Conservation (phyloP, 2,113 vertebrate genomes). For the Paradisaea rubra region DNA sequence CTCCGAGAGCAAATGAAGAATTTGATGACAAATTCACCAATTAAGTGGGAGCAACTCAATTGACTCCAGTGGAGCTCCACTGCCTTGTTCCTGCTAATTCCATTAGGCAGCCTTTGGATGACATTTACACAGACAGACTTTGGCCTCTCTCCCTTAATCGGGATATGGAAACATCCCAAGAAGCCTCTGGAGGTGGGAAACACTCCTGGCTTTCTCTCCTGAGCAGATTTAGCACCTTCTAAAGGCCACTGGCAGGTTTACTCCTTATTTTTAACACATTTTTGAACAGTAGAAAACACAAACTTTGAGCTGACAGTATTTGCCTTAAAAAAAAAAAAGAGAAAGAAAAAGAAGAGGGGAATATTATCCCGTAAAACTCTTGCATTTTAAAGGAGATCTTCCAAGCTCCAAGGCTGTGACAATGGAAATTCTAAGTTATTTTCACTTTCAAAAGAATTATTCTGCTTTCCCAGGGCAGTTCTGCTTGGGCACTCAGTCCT, state of each 20-base stretch:
- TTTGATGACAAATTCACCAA: not conserved
- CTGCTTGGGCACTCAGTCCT: not conserved
- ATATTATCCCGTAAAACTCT: not conserved
- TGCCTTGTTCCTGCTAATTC: not conserved
- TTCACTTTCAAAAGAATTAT: not conserved
- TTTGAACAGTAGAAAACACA: not conserved
- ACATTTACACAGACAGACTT: not conserved
- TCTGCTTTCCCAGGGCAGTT: not conserved
- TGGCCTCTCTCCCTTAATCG: not conserved
- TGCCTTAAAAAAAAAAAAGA: not conserved
- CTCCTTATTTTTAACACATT: not conserved
- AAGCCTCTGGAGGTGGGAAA: not conserved
- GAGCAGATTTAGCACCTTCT: not conserved
- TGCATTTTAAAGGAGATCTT: not conserved
- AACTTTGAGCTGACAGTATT: not conserved
- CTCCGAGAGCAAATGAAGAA: not conserved
- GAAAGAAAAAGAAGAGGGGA: rapidly evolving
- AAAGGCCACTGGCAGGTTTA: not conserved
- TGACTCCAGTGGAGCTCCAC: not conserved
- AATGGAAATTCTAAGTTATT: not conserved
- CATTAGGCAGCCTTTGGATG: not conserved
- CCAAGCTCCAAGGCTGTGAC: not conserved
- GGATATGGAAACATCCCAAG: not conserved
- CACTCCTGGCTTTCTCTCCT: not conserved
- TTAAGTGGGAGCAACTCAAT: not conserved